Conservation (phyloP, 2,888 invertebrate species). For the Osedax fenrisi region DNA sequence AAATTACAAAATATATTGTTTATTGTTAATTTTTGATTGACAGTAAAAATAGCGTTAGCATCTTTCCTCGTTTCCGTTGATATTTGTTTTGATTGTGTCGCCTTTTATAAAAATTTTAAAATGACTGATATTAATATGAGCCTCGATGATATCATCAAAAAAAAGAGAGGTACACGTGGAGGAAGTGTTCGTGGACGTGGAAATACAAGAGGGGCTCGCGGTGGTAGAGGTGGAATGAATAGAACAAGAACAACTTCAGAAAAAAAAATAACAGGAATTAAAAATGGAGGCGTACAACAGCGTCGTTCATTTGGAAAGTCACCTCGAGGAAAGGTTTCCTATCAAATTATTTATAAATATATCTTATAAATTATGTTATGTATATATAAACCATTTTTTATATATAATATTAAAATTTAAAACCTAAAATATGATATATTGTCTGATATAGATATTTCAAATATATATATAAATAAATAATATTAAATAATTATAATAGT, state of each 20-base stretch:
- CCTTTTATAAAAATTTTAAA: neutral
- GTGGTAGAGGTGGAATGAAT: neutral
- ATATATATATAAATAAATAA: too few relatives aligned
- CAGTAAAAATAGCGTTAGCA: neutral
- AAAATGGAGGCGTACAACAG: neutral
- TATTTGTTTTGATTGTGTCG: neutral
- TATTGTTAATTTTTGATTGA: neutral
- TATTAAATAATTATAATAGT: too few relatives aligned
- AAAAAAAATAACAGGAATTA: neutral
- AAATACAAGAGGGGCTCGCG: neutral
- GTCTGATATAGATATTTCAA: too few relatives aligned
- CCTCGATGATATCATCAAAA: constrained; percentile 78
- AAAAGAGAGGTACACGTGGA: neutral
- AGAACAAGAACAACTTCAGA: neutral
- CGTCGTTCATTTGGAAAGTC: neutral
- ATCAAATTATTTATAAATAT: too few relatives aligned
- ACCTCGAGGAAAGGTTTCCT: neutral
- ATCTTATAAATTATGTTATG: too few relatives aligned
- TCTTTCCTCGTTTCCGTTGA: neutral
- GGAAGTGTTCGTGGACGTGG: neutral
- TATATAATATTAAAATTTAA: neutral
- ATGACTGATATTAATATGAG: constrained; percentile 70
- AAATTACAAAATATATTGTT: neutral
- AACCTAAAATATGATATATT: neutral
- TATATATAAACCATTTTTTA: too few relatives aligned